These are phyloP conservation scores for Gobius niger DNA, from an alignment of 2,113 vertebrate species.

Conservation along the genomic window DNA sequence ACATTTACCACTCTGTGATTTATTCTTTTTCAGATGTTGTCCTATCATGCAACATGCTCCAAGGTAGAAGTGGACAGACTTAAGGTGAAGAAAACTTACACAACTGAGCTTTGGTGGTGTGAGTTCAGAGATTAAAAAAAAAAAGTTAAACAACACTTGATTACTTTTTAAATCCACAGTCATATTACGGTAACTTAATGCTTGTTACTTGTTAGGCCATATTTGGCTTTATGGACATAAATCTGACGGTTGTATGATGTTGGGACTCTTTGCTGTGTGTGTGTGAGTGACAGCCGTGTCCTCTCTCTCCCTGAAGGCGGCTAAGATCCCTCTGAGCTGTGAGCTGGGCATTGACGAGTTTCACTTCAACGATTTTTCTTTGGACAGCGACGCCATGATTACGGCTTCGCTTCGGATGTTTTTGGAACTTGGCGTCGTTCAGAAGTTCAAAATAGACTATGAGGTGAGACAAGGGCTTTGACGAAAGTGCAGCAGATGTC, in stretches of 20 bases:
- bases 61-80: slow-evolving; percentile 81
- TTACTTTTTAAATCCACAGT: no score
- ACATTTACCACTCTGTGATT: neutral
- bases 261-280: neutral
- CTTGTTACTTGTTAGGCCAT: no score
- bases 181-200: no score
- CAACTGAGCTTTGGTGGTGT: neutral
- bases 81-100: slow-evolving; percentile 63
- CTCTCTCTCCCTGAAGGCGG: slow-evolving; percentile 65
- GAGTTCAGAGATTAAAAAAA: no score
- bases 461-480: slow-evolving; percentile 58
- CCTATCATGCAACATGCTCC: slow-evolving; percentile 82
- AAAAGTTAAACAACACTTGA: no score
- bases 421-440: slow-evolving; percentile 77
- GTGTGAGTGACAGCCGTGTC: slow-evolving; percentile 44
- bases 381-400: slow-evolving; percentile 82
- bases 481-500: neutral
- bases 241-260: neutral
- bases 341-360: slow-evolving; percentile 81
- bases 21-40: slow-evolving; percentile 73
- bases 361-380: slow-evolving; percentile 81
- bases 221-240: no score
- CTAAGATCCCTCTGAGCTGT: slow-evolving; percentile 77
- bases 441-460: slow-evolving; percentile 83
- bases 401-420: slow-evolving; percentile 81